A percentile compares a stretch with the other conserved stretches of the same genome.
Evolutionary conservation across 2,888 invertebrate species (phyloP).

Genomic region (Hirudinaria manillensis): DNA sequence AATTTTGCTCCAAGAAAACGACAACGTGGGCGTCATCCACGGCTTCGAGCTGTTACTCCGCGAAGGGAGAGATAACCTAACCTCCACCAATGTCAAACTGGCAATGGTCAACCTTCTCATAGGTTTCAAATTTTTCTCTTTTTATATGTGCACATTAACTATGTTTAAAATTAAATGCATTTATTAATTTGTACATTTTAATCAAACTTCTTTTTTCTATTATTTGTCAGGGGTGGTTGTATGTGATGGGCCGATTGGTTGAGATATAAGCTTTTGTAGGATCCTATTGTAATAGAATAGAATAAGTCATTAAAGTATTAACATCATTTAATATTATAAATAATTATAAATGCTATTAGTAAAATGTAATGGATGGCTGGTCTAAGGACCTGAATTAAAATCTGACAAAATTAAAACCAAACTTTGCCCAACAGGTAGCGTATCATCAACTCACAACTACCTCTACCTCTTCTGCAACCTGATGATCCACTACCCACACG

Average conservation of each 20-base stretch:
- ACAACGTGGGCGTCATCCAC: slow-evolving; percentile 27
- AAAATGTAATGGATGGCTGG: too few species aligned
- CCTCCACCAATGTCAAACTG: slow-evolving; percentile 31
- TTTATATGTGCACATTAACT: background rate
- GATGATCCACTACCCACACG: slow-evolving; percentile 28
- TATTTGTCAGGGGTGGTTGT: too few species aligned
- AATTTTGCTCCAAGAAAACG: background rate
- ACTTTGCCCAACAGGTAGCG: slow-evolving; percentile 15
- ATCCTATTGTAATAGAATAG: too few species aligned
- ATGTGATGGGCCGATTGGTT: too few species aligned
- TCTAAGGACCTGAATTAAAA: background rate
- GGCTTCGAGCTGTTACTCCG: slow-evolving; percentile 22
- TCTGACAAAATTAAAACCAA: background rate
- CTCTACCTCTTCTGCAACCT: slow-evolving; percentile 33
- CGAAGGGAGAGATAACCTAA: background rate
- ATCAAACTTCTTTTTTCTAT: too few species aligned
- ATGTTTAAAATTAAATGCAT: background rate
- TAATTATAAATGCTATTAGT: too few species aligned
- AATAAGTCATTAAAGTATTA: too few species aligned
- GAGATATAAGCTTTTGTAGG: too few species aligned
- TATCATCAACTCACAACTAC: slow-evolving; percentile 29
- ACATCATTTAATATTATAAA: too few species aligned
- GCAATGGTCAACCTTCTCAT: slow-evolving; percentile 34
- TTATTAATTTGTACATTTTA: too few species aligned
- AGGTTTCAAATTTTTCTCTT: background rate